Conservation (phyloP, 1,140 invertebrate genomes). For the Luehdorfia chinensis region DNA sequence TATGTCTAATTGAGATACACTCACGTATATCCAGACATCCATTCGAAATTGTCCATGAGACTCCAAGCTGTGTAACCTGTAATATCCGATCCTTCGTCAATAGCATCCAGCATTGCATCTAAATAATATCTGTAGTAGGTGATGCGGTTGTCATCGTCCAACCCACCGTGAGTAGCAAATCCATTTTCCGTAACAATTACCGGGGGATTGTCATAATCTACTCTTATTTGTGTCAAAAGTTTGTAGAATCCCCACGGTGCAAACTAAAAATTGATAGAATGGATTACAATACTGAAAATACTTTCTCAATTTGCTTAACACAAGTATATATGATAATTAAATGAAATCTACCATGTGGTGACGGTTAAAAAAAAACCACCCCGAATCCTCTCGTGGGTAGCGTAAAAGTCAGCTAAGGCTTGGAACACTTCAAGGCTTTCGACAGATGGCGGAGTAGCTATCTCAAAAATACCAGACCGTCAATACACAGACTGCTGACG, state of each 20-base stretch:
- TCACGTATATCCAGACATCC: slow-evolving; percentile 64
- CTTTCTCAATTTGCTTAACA: too few relatives aligned
- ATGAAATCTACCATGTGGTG: too few relatives aligned
- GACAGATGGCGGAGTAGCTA: too few relatives aligned
- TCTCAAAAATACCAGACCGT: too few relatives aligned
- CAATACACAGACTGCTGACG: too few relatives aligned
- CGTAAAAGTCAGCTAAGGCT: too few relatives aligned
- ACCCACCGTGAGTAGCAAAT: slow-evolving; percentile 30
- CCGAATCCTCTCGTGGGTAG: too few relatives aligned
- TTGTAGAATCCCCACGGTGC: slow-evolving; percentile 45
- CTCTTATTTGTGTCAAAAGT: slow-evolving; percentile 37
- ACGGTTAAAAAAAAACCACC: too few relatives aligned
- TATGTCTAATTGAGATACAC: too few relatives aligned
- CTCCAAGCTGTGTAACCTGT: background rate
- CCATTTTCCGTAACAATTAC: slow-evolving; percentile 62
- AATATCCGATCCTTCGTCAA: slow-evolving; percentile 43
- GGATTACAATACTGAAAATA: too few relatives aligned
- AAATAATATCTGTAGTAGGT: slow-evolving; percentile 69
- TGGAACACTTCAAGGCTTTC: too few relatives aligned
- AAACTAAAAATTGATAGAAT: slow-evolving; percentile 28
- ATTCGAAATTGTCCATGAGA: background rate
- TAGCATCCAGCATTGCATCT: slow-evolving; percentile 40
- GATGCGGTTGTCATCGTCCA: slow-evolving; percentile 48
- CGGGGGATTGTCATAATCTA: slow-evolving; percentile 43
- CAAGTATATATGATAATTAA: too few relatives aligned